Conservation (phyloP, 2,113 vertebrate genomes). For the Trochalopteron elliotii region DNA sequence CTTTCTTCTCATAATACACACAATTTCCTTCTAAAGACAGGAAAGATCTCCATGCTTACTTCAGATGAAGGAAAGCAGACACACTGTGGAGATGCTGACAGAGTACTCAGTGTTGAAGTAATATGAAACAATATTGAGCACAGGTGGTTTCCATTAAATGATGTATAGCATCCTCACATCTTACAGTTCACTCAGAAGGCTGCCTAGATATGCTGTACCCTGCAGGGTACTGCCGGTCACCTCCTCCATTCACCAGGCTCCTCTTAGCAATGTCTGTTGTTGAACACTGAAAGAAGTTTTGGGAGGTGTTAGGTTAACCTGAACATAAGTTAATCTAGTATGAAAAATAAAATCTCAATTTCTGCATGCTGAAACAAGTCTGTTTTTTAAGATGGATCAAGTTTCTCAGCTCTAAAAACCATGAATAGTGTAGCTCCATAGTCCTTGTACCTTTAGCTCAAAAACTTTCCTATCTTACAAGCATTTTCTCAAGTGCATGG, state of each 20-base stretch:
- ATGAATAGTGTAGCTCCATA: not conserved
- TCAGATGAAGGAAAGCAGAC: not conserved
- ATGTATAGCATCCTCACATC: not conserved
- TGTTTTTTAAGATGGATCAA: not conserved
- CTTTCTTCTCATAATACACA: not conserved
- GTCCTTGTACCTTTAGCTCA: not conserved
- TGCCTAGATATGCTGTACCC: not conserved
- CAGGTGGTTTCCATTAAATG: not conserved
- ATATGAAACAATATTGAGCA: not conserved
- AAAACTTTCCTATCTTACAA: not conserved
- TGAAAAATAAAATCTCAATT: not conserved
- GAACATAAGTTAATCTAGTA: not conserved
- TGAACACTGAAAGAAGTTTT: not conserved
- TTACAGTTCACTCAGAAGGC: not conserved
- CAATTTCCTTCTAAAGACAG: not conserved
- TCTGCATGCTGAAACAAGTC: not conserved
- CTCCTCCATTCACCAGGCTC: not conserved
- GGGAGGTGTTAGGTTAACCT: not conserved
- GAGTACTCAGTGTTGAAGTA: not conserved
- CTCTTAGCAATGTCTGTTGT: not conserved
- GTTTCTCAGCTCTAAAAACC: not conserved
- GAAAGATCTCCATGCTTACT: not conserved
- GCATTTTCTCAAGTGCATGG: not conserved
- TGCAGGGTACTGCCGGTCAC: not conserved
- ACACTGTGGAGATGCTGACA: not conserved